These are phyloP conservation scores for Pseudomyrmex gracilis DNA, from an alignment of 1,140 invertebrate species.

Conservation along the genomic window DNA sequence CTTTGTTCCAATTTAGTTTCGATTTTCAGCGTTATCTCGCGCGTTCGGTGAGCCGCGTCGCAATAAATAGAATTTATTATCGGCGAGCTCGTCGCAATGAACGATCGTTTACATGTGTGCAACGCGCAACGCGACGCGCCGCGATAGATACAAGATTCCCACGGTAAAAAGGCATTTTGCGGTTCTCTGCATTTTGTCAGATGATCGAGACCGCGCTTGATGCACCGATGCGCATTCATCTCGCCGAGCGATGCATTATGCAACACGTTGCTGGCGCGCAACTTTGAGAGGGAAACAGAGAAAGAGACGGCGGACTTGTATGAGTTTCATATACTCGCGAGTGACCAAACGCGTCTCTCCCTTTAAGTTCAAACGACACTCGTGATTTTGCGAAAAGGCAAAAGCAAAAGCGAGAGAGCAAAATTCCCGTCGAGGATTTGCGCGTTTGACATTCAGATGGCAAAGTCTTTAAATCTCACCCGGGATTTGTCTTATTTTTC, in stretches of 20 bases:
- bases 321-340: constrained; percentile 47
- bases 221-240: constrained; percentile 15
- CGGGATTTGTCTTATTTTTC: not conserved
- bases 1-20: constrained; percentile 43
- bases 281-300: not conserved
- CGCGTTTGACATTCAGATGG: constrained; percentile 20
- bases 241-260: constrained; percentile 49
- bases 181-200: constrained; percentile 21
- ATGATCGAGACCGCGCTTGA: constrained; percentile 24
- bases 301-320: constrained; percentile 15
- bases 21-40: constrained; percentile 39
- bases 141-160: constrained; percentile 47
- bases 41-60: not conserved
- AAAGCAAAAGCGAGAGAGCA: constrained; percentile 14
- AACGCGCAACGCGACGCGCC: not conserved
- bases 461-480: not conserved
- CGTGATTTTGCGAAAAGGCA: constrained; percentile 12
- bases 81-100: constrained; percentile 8
- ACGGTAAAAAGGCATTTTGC: constrained; percentile 26
- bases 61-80: constrained; percentile 57
- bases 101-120: not conserved
- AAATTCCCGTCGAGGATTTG: not conserved
- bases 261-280: constrained; percentile 26
- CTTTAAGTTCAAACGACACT: not conserved
- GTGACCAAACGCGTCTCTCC: not conserved